Percentiles rank a stretch among this genome's conserved stretches.
phyloP scores from a whole-genome alignment of 1,140 invertebrate species.

The Drosophila nebulosa region DNA sequence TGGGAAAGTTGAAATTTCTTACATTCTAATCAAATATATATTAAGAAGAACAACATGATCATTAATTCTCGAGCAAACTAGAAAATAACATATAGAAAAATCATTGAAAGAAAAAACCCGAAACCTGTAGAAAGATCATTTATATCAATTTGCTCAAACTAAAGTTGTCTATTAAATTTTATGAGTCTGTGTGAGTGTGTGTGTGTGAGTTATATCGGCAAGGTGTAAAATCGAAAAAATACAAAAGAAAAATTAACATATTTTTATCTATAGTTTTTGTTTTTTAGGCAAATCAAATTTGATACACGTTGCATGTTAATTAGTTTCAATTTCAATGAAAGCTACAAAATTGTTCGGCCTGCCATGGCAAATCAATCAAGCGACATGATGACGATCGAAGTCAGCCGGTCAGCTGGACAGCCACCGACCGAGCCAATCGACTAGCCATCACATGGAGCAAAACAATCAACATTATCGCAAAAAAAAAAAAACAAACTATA shows the following conservation, averaged over 20 bases:
- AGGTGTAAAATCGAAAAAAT: slow-evolving; percentile 22
- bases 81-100: neutral
- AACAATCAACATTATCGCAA: slow-evolving; percentile 57
- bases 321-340: slow-evolving; percentile 29
- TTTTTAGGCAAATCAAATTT: slow-evolving; percentile 3
- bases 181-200: neutral
- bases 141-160: slow-evolving; percentile 34
- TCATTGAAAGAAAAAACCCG: neutral
- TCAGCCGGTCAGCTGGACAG: slow-evolving; percentile 12
- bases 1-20: no score
- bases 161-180: neutral
- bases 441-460: slow-evolving; percentile 38
- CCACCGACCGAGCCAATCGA: slow-evolving; percentile 37
- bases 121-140: slow-evolving; percentile 9
- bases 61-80: neutral
- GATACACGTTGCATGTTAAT: slow-evolving; percentile 11
- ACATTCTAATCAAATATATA: no score
- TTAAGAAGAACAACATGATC: neutral
- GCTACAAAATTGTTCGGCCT: neutral
- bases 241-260: slow-evolving; percentile 12
- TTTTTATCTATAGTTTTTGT: neutral
- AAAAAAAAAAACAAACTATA: slow-evolving; percentile 33
- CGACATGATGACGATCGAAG: neutral
- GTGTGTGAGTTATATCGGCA: neutral
- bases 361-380: neutral